Evolutionary conservation across 2,797 vertebrate species (phyloP).

Genomic region (Acipenser ruthenus): DNA sequence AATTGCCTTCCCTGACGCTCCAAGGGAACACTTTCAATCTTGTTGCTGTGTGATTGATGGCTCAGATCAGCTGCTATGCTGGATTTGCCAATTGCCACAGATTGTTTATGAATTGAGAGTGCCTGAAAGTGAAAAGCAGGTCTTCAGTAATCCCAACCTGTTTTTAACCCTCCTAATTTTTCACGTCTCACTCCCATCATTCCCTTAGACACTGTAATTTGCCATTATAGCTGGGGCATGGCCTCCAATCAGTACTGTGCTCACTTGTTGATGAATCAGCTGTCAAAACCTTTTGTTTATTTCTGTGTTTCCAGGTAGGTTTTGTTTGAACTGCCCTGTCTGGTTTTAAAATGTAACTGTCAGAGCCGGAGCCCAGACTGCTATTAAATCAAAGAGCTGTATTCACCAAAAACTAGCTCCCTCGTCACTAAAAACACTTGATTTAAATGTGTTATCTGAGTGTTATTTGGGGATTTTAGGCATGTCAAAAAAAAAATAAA

Average conservation of each 20-base stretch:
- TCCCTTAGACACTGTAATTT: constrained; percentile 22
- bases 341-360: no score
- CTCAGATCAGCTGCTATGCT: constrained; percentile 32
- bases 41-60: constrained; percentile 43
- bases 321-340: no score
- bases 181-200: constrained; percentile 23
- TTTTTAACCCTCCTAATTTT: constrained; percentile 22
- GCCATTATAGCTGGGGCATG: constrained; percentile 25
- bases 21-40: constrained; percentile 35
- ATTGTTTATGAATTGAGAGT: constrained; percentile 27
- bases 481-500: no score
- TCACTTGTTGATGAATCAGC: constrained; percentile 13
- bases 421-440: no score
- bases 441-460: no score
- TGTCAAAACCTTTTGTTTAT: not conserved
- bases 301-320: no score
- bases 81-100: constrained; percentile 36
- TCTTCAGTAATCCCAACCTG: constrained; percentile 8
- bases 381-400: no score
- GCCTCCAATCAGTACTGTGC: constrained; percentile 24
- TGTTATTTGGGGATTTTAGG: no score
- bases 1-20: constrained; percentile 41
- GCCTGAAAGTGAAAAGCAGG: constrained; percentile 21
- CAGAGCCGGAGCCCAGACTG: no score
- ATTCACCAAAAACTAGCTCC: no score